These are phyloP conservation scores for Hyles vespertilio DNA, from an alignment of 1,140 invertebrate species.

Conservation along the genomic window DNA sequence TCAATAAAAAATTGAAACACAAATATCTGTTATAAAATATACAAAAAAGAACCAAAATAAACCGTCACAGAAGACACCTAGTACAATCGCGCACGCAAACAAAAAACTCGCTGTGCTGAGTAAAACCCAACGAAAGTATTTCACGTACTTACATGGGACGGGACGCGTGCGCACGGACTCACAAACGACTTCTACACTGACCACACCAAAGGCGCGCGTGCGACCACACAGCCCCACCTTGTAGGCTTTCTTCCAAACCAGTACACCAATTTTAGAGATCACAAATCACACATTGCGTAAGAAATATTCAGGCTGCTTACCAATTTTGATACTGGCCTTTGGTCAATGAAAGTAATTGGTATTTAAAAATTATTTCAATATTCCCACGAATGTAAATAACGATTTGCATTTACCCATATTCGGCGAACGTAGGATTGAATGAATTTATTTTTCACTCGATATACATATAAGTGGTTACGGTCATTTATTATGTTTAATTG, in stretches of 20 bases:
- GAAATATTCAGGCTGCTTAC: too few relatives aligned
- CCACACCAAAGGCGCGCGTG: slow-evolving; percentile 20
- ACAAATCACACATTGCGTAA: slow-evolving; percentile 16
- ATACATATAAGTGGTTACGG: too few relatives aligned
- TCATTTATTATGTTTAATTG: too few relatives aligned
- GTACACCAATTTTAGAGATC: slow-evolving; percentile 17
- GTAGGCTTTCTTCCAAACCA: slow-evolving; percentile 32
- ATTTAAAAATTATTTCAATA: too few relatives aligned
- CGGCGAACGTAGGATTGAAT: too few relatives aligned
- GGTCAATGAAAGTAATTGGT: too few relatives aligned
- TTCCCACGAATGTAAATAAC: too few relatives aligned
- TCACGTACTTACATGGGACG: slow-evolving; percentile 1
- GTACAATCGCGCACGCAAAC: background rate
- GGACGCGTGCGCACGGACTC: slow-evolving; percentile 30
- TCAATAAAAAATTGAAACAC: too few relatives aligned
- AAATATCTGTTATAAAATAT: background rate
- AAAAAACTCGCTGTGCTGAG: slow-evolving; percentile 1
- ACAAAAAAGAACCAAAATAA: background rate
- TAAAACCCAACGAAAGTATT: slow-evolving; percentile 2
- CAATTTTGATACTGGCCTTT: too few relatives aligned
- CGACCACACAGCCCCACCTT: slow-evolving; percentile 30
- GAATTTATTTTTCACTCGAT: too few relatives aligned
- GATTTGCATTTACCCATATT: too few relatives aligned
- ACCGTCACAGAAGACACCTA: background rate
- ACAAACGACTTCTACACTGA: slow-evolving; percentile 39